phyloP scores from a whole-genome alignment of 2,797 vertebrate genomes.

The Harpagifer antarcticus region DNA sequence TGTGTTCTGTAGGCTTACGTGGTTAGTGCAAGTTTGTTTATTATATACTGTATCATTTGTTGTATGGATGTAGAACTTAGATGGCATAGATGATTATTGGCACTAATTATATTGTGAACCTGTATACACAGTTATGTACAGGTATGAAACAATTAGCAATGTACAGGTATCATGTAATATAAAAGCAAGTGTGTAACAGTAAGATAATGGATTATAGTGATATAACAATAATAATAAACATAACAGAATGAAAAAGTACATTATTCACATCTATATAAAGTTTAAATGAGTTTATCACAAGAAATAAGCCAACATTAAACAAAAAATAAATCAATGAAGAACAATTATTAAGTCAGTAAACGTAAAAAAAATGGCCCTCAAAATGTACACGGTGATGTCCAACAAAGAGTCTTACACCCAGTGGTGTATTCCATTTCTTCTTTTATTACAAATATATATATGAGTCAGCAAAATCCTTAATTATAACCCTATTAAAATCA shows the following conservation, averaged over 20 bases:
- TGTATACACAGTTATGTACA: no score
- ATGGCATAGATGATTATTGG: no score
- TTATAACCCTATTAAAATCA: no score
- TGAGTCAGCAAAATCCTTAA: neutral
- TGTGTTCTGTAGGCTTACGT: no score
- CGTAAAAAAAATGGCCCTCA: neutral
- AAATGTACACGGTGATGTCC: neutral
- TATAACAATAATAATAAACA: neutral
- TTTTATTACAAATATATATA: neutral
- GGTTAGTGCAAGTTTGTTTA: no score
- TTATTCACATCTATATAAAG: no score
- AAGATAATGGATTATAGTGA: neutral
- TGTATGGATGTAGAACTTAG: no score
- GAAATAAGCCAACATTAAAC: neutral
- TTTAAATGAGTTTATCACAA: neutral
- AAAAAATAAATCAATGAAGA: no score
- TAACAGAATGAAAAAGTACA: neutral
- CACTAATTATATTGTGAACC: no score
- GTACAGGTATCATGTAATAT: neutral
- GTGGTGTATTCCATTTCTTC: neutral
- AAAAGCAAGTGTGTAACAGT: neutral
- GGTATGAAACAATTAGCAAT: neutral
- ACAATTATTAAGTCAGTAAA: no score
- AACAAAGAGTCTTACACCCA: neutral
- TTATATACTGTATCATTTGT: no score